Percentiles rank a stretch among this genome's conserved stretches.
Evolutionary conservation across 2,797 vertebrate species (phyloP).

Genomic region (Cetoscarus ocellatus): DNA sequence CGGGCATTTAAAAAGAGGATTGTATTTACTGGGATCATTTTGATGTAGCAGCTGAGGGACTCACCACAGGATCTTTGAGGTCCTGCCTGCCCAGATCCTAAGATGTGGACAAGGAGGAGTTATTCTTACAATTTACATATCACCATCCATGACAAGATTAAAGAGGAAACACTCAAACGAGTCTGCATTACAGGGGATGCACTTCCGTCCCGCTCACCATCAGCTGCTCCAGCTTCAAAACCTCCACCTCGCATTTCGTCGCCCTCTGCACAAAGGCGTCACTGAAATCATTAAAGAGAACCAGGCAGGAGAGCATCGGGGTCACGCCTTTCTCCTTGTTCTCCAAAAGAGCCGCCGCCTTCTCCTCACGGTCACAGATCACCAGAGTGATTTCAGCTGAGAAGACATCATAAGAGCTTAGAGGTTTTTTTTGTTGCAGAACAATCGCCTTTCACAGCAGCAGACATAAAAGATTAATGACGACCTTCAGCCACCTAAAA

Average conservation of each 20-base stretch:
- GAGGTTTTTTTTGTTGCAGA: too few relatives aligned
- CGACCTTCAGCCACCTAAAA: too few relatives aligned
- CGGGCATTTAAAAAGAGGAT: slow-evolving; percentile 56
- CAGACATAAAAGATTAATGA: too few relatives aligned
- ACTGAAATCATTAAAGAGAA: slow-evolving; percentile 82
- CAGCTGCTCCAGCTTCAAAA: slow-evolving; percentile 79
- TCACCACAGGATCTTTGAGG: slow-evolving; percentile 84
- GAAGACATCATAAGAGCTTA: background rate
- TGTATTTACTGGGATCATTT: slow-evolving; percentile 54
- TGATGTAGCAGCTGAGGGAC: slow-evolving; percentile 56
- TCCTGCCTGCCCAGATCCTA: slow-evolving; percentile 85
- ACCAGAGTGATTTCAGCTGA: slow-evolving; percentile 85
- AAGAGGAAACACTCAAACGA: slow-evolving; percentile 33
- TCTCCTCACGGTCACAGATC: slow-evolving; percentile 86
- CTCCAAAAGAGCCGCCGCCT: slow-evolving; percentile 76
- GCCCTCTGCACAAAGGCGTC: slow-evolving; percentile 78
- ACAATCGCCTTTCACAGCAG: too few relatives aligned
- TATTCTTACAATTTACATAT: slow-evolving; percentile 40
- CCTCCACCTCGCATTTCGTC: slow-evolving; percentile 80
- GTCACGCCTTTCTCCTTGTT: slow-evolving; percentile 83
- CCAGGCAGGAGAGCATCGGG: slow-evolving; percentile 80
- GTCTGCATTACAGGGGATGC: slow-evolving; percentile 20
- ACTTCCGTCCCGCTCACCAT: slow-evolving; percentile 76
- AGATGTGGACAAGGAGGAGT: slow-evolving; percentile 54
- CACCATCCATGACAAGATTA: slow-evolving; percentile 42